phyloP scores from a whole-genome alignment of 2,888 invertebrate genomes.

The Troides aeacus region DNA sequence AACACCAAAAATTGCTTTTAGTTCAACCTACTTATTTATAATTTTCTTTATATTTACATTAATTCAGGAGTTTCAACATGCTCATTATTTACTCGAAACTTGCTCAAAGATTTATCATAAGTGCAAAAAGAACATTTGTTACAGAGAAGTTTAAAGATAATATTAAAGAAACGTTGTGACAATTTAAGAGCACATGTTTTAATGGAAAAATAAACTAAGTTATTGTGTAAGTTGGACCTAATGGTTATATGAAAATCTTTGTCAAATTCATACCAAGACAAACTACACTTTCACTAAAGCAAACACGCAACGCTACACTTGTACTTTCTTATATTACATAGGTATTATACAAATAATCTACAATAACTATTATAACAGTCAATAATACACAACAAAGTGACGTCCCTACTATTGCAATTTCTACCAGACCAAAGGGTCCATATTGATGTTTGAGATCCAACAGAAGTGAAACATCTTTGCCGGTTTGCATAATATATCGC shows the following conservation, averaged over 20 bases:
- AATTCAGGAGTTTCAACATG: conserved; percentile 71
- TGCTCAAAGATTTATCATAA: conserved; percentile 39
- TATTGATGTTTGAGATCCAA: neutral
- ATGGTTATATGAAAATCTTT: conserved; percentile 31
- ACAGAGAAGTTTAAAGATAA: too few relatives aligned
- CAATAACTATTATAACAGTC: conserved; percentile 65
- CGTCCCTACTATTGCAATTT: conserved; percentile 53
- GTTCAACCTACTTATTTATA: conserved; percentile 48
- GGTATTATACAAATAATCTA: conserved; percentile 62
- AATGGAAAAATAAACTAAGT: neutral
- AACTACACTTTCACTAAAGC: conserved; percentile 43
- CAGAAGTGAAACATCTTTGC: conserved; percentile 4
- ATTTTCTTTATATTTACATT: conserved; percentile 63
- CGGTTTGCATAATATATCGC: neutral
- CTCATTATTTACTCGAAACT: conserved; percentile 67
- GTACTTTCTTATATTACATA: conserved; percentile 62
- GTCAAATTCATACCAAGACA: conserved; percentile 40
- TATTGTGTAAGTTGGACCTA: neutral
- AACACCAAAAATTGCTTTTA: conserved; percentile 60
- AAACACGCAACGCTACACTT: conserved; percentile 56
- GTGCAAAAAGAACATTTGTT: neutral
- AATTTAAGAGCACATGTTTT: neutral
- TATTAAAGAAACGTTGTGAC: too few relatives aligned
- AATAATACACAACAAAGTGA: conserved; percentile 54
- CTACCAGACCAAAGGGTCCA: conserved; percentile 10